A percentile compares a stretch with the other conserved stretches of the same genome.
Conservation (phyloP, 2,113 vertebrate species). For the Percopsis transmontana region DNA sequence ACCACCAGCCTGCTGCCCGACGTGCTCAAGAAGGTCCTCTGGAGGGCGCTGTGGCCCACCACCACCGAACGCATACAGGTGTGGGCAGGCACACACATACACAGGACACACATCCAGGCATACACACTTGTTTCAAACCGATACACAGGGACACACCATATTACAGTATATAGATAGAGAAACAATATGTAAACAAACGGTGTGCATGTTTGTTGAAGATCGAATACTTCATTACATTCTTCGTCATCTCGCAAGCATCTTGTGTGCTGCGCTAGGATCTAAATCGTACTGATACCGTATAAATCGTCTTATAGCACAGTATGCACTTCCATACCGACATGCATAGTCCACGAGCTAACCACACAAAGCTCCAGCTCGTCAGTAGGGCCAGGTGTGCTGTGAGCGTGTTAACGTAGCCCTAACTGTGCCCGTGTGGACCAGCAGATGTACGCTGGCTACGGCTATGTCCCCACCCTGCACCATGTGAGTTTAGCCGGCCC, state of each 20-base stretch:
- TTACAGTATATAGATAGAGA: not conserved
- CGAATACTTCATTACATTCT: too few relatives aligned
- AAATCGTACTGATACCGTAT: too few relatives aligned
- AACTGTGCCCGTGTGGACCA: slow-evolving; percentile 37
- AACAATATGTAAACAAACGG: too few relatives aligned
- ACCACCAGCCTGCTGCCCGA: slow-evolving; percentile 92
- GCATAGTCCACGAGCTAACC: too few relatives aligned
- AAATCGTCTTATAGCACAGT: too few relatives aligned
- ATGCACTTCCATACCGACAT: too few relatives aligned
- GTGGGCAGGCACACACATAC: not conserved
- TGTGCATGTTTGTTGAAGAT: not conserved
- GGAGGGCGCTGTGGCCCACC: slow-evolving; percentile 90
- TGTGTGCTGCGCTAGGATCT: too few relatives aligned
- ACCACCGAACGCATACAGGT: slow-evolving; percentile 94
- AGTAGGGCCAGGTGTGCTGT: too few relatives aligned
- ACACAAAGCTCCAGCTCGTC: too few relatives aligned
- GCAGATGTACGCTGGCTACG: slow-evolving; percentile 60
- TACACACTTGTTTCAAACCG: not conserved
- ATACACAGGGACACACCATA: too few relatives aligned
- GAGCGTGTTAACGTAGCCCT: not conserved
- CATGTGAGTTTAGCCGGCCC: slow-evolving; percentile 58
- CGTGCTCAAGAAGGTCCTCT: slow-evolving; percentile 92
- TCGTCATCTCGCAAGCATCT: too few relatives aligned
- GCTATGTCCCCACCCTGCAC: slow-evolving; percentile 52
- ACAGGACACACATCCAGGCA: slow-evolving; percentile 5